phyloP scores from a whole-genome alignment of 2,888 invertebrate species.

The Epiblema foenella region DNA sequence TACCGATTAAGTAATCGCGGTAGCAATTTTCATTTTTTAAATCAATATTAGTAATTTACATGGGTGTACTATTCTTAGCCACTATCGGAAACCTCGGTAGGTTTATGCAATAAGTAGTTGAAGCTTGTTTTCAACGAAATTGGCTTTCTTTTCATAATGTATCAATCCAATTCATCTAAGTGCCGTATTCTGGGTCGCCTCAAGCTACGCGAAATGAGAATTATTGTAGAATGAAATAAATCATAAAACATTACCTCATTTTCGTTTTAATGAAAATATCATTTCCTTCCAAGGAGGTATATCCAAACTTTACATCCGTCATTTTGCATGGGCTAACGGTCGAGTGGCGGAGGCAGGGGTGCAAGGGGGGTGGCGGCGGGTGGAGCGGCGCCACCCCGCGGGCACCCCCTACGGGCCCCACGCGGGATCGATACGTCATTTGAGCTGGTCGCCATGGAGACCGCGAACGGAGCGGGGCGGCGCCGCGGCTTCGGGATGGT shows the following conservation, averaged over 20 bases:
- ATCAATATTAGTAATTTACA: too few species aligned
- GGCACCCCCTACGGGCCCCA: slow-evolving; percentile 64
- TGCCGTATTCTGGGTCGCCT: slow-evolving; percentile 7
- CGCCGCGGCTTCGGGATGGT: slow-evolving; percentile 76
- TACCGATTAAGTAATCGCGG: not conserved
- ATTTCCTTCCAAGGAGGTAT: slow-evolving; percentile 82
- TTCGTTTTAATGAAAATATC: slow-evolving; percentile 83
- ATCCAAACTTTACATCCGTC: slow-evolving; percentile 85
- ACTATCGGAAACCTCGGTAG: too few species aligned
- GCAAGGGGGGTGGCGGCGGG: slow-evolving; percentile 75
- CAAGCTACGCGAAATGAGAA: slow-evolving; percentile 45
- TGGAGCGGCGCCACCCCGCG: slow-evolving; percentile 81
- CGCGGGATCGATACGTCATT: slow-evolving; percentile 85
- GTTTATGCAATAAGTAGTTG: too few species aligned
- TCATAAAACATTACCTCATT: slow-evolving; percentile 76
- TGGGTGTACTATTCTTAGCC: too few species aligned
- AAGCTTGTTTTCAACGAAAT: slow-evolving; percentile 11
- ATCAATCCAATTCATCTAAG: slow-evolving; percentile 9
- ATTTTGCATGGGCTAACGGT: slow-evolving; percentile 85
- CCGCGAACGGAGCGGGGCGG: slow-evolving; percentile 84
- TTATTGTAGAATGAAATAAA: slow-evolving; percentile 59
- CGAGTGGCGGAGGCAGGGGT: slow-evolving; percentile 78
- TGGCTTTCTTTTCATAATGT: slow-evolving; percentile 8
- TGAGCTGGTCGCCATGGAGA: slow-evolving; percentile 85
- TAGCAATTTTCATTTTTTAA: too few species aligned